phyloP scores from a whole-genome alignment of 2,113 vertebrate species.

The Chamaea fasciata region DNA sequence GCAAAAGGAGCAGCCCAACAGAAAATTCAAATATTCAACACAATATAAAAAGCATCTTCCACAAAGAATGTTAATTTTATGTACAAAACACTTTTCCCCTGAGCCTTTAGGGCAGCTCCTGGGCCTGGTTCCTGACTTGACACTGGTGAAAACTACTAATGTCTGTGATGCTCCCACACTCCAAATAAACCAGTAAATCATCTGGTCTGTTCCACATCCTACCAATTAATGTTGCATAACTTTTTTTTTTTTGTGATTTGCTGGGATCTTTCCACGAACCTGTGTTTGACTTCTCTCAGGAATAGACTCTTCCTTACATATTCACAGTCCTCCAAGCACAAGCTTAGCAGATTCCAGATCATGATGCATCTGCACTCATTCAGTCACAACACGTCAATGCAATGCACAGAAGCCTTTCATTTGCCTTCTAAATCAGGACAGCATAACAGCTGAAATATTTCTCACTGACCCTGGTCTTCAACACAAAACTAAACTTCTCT shows the following conservation, averaged over 20 bases:
- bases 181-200: background rate
- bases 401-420: constrained; percentile 14
- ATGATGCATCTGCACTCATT: background rate
- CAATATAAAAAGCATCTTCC: background rate
- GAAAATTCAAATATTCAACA: background rate
- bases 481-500: background rate
- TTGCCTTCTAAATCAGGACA: background rate
- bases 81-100: background rate
- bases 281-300: background rate
- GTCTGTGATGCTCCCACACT: background rate
- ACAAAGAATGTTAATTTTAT: background rate
- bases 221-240: background rate
- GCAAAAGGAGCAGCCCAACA: background rate
- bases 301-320: background rate
- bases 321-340: background rate
- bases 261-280: background rate
- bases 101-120: background rate
- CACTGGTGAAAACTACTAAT: background rate
- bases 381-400: background rate
- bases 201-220: background rate
- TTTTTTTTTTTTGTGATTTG: background rate
- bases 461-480: background rate
- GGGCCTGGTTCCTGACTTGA: background rate
- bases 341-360: background rate
- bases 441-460: constrained; percentile 15